Percentiles rank a stretch among this genome's conserved stretches.
Evolutionary conservation across 2,888 invertebrate species (phyloP).

Genomic region (Prosapia bicincta): DNA sequence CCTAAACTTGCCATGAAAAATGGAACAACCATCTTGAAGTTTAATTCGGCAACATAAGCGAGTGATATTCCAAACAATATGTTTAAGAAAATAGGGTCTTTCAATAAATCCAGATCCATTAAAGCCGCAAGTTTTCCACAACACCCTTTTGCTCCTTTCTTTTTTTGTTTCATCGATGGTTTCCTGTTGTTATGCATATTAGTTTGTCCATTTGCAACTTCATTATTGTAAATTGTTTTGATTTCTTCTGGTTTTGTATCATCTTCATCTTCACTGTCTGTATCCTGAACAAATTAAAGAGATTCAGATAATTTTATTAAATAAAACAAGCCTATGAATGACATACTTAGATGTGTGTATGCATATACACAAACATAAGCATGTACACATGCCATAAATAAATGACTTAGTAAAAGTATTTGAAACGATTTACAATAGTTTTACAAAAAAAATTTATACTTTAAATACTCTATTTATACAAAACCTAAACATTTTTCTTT

Average conservation of each 20-base stretch:
- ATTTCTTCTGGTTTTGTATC: constrained; percentile 28
- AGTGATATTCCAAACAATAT: constrained; percentile 64
- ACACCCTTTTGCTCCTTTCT: constrained; percentile 26
- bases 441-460: no score
- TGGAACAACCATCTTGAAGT: constrained; percentile 68
- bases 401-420: no score
- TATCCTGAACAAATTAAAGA: constrained; percentile 15
- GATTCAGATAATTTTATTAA: no score
- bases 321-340: no score
- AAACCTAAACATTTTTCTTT: no score
- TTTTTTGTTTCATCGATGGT: background rate
- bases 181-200: constrained; percentile 18
- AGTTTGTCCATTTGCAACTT: constrained; percentile 11
- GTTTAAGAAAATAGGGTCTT: constrained; percentile 61
- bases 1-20: constrained; percentile 54
- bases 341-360: no score
- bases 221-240: background rate
- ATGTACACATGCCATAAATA: no score
- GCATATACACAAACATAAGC: no score
- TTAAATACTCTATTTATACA: no score
- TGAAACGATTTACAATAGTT: no score
- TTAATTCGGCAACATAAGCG: constrained; percentile 63
- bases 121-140: constrained; percentile 46
- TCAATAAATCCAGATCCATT: constrained; percentile 61
- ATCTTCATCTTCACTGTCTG: constrained; percentile 42